A percentile compares a stretch with the other conserved stretches of the same genome.
These are phyloP conservation scores for Agrotis exclamationis DNA, from an alignment of 2,888 invertebrate species.

Conservation along the genomic window DNA sequence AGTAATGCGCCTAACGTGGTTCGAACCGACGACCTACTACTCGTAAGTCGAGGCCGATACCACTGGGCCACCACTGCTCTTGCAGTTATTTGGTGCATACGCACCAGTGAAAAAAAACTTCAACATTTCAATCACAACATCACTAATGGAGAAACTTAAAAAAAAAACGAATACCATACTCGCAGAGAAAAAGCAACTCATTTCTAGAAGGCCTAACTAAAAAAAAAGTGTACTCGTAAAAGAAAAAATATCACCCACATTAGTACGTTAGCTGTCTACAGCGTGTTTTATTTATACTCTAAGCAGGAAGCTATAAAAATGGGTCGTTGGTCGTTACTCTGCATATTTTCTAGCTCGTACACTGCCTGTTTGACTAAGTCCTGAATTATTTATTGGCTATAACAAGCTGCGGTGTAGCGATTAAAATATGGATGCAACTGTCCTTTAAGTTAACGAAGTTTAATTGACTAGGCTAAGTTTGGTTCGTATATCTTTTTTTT, in stretches of 20 bases:
- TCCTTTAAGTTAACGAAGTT: slow-evolving; percentile 13
- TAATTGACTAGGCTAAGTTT: not conserved
- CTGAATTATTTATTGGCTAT: slow-evolving; percentile 63
- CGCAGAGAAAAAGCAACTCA: not conserved
- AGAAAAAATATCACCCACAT: not conserved
- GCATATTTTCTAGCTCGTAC: slow-evolving; percentile 65
- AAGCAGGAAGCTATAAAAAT: slow-evolving; percentile 64
- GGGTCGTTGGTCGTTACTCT: slow-evolving; percentile 61
- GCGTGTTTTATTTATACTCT: slow-evolving; percentile 49
- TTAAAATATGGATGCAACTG: slow-evolving; percentile 46
- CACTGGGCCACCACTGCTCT: too few relatives aligned
- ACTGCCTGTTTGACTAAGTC: slow-evolving; percentile 54
- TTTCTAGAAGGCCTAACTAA: too few relatives aligned
- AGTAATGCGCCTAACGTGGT: too few relatives aligned
- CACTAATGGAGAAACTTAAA: not conserved
- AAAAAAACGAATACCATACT: not conserved
- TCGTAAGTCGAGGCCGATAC: too few relatives aligned
- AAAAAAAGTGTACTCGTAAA: too few relatives aligned
- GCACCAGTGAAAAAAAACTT: too few relatives aligned
- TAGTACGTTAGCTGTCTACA: slow-evolving; percentile 26
- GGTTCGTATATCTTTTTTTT: too few relatives aligned
- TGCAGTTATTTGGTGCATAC: too few relatives aligned
- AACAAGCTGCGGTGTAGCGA: slow-evolving; percentile 40
- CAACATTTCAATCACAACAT: not conserved
- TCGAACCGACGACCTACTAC: too few relatives aligned